phyloP scores from a whole-genome alignment of 2,888 invertebrate genomes.

The Stictocephala bisonia region DNA sequence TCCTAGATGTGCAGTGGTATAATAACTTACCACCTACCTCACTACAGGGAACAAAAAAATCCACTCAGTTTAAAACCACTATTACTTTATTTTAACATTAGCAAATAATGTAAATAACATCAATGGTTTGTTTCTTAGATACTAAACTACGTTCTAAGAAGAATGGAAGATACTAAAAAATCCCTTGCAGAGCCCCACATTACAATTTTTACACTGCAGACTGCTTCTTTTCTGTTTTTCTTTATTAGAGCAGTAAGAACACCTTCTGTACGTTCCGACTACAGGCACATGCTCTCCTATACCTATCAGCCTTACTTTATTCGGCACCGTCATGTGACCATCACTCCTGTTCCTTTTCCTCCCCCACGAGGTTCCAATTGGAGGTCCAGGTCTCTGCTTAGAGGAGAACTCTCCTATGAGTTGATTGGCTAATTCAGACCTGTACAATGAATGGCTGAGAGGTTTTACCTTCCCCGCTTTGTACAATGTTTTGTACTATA shows the following conservation, averaged over 20 bases:
- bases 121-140: too few relatives aligned
- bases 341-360: not conserved
- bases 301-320: not conserved
- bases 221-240: too few relatives aligned
- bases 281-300: not conserved
- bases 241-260: not conserved
- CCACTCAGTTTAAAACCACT: too few relatives aligned
- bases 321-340: not conserved
- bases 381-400: not conserved
- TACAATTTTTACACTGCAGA: not conserved
- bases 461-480: not conserved
- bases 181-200: not conserved
- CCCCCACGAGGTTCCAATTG: not conserved
- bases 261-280: not conserved
- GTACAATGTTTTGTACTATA: not conserved
- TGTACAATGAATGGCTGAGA: not conserved
- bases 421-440: not conserved
- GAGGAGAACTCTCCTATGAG: not conserved
- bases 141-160: too few relatives aligned
- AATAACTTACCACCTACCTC: too few relatives aligned
- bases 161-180: not conserved
- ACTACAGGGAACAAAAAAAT: too few relatives aligned
- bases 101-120: too few relatives aligned
- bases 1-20: too few relatives aligned
- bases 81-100: too few relatives aligned